These are phyloP conservation scores for Emydocephalus ijimae DNA, from an alignment of 2,113 vertebrate genomes.

Conservation along the genomic window DNA sequence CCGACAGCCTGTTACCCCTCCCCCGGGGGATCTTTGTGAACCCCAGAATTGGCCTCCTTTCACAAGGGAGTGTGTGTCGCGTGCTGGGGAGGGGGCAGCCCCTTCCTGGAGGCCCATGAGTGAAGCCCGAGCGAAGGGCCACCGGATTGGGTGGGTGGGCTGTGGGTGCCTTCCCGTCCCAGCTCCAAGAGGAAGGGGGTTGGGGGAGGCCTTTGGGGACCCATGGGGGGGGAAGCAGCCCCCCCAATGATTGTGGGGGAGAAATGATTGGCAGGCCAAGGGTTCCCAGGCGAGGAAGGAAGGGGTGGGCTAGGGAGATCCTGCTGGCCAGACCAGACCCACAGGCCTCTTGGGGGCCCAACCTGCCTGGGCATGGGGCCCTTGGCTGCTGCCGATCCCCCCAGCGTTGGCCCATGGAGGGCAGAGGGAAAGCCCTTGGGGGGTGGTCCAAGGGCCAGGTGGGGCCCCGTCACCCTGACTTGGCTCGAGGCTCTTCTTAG, in stretches of 20 bases:
- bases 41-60: background rate
- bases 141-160: background rate
- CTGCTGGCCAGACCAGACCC: background rate
- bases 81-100: background rate
- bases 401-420: background rate
- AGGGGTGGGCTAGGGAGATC: background rate
- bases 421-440: background rate
- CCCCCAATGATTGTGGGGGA: no score
- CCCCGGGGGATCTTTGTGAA: no score
- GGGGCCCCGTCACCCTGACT: no score
- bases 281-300: background rate
- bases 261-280: background rate
- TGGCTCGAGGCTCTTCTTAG: background rate
- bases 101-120: background rate
- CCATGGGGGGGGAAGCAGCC: background rate
- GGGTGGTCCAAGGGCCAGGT: background rate
- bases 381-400: background rate
- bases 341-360: background rate
- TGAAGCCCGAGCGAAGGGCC: background rate
- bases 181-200: background rate
- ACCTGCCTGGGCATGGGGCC: background rate
- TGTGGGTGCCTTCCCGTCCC: background rate
- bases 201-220: background rate
- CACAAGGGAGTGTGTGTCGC: rapidly evolving
- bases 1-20: no score